A percentile compares a stretch with the other conserved stretches of the same genome.
These are phyloP conservation scores for Heliconius hermathena DNA, from an alignment of 1,140 invertebrate species.

Conservation along the genomic window DNA sequence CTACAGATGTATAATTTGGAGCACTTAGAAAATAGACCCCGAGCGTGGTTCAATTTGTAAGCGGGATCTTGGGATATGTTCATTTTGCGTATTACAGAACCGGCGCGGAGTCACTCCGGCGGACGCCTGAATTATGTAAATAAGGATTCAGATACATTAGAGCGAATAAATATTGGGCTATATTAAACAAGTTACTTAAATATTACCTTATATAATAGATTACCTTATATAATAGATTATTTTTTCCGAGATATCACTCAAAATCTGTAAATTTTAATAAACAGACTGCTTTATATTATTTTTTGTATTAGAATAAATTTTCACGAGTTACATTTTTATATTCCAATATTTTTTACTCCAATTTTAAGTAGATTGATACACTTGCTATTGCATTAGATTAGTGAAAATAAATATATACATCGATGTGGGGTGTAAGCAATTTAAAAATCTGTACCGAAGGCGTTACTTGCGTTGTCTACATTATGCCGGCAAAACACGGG, in stretches of 20 bases:
- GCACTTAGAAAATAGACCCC: constrained; percentile 57
- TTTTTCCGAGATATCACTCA: background rate
- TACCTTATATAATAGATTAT: no score
- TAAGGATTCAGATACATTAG: constrained; percentile 68
- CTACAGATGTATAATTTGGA: constrained; percentile 1
- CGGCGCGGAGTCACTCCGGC: constrained; percentile 64
- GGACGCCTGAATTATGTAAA: constrained; percentile 73
- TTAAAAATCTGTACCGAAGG: constrained; percentile 76
- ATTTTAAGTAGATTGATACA: background rate
- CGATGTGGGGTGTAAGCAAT: constrained; percentile 61
- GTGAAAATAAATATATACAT: constrained; percentile 21
- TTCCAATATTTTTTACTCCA: no score
- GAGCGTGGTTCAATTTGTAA: constrained; percentile 73
- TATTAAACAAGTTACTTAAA: background rate
- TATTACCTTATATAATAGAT: no score
- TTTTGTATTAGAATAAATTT: no score
- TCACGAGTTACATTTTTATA: no score
- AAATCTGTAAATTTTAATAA: background rate
- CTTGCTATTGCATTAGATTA: constrained; percentile 20
- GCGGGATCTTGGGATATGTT: constrained; percentile 79
- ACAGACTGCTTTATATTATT: background rate
- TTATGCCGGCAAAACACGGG: constrained; percentile 57
- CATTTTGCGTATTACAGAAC: constrained; percentile 76
- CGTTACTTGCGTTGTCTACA: constrained; percentile 64
- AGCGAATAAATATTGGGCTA: constrained; percentile 51